Conservation (phyloP, 1,140 invertebrate genomes). For the Achatina immaculata region DNA sequence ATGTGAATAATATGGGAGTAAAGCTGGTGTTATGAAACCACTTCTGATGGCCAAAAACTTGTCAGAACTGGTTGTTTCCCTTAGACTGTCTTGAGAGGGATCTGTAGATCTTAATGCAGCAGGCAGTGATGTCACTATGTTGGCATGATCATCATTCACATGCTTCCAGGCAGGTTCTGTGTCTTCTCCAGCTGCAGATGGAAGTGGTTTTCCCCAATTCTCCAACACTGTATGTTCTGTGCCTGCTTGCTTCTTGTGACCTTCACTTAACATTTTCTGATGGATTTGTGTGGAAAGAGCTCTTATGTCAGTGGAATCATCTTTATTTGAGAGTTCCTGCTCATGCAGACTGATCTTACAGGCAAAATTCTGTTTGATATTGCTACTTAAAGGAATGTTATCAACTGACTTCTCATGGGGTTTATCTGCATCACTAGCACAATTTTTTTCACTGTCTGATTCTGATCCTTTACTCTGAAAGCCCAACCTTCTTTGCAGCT, state of each 20-base stretch:
- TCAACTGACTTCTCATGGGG: background rate
- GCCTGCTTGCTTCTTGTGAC: background rate
- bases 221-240: slow-evolving; percentile 41
- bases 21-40: background rate
- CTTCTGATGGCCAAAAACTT: background rate
- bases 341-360: background rate
- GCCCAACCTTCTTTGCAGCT: slow-evolving; percentile 41
- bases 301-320: background rate
- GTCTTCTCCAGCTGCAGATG: slow-evolving; percentile 51
- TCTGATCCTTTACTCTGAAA: slow-evolving; percentile 38
- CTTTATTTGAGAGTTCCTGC: background rate
- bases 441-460: background rate
- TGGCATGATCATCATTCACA: slow-evolving; percentile 49
- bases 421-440: background rate
- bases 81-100: background rate
- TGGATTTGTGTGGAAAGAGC: background rate
- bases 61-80: background rate
- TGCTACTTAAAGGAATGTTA: background rate
- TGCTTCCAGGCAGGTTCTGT: slow-evolving; percentile 61
- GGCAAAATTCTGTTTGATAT: background rate
- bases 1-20: background rate
- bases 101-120: slow-evolving; percentile 15
- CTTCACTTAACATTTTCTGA: background rate
- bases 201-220: slow-evolving; percentile 35
- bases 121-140: slow-evolving; percentile 33